Base-by-base conservation (phyloP, 2,888 invertebrate species). In the Pandemis heparana region DNA sequence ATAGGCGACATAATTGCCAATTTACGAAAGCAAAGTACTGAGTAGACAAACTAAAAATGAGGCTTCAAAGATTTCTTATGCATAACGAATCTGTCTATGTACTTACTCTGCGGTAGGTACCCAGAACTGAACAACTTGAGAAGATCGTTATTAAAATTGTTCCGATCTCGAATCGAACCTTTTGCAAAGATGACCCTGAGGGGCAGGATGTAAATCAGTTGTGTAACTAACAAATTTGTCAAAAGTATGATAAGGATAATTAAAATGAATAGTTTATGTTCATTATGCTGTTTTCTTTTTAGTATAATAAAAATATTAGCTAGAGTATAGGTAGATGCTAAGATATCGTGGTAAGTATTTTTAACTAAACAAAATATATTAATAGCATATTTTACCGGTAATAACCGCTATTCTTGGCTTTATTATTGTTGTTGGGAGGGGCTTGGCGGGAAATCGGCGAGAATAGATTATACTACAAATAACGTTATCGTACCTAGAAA, bases 11-110 rank as follows among this genome's bases (percentile, higher is more conserved):
- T 93, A 18, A 83, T 91, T 51, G 77, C 79, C 14, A 87, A 82
- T 69, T 77, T 89, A 89, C 81, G 96, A 95, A 85, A 96, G 95
- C 80, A 84, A 82, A 82, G 77, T 46, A 51, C 65, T 16, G 65
- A 0, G 32, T 51, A 16, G 62, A 38, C 48, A n/a, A 59, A 32
- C 32, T 5, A n/a, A 32, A n/a, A 8, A 18, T 62, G 16, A 16
- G 10, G 7, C 56, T 53, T 10, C 38, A 38, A n/a, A 39, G 32
- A 38, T n/a, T 60, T 60, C n/a, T 38, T 38, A 14, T 38, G 32
- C 6, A 38, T 2, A 38, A 32, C 12, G 60, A 60, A 23, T 23
- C 18, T 56, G 12, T 56, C 56, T 12, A 12, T n/a, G 48, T 1
- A n/a, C 14, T 48, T 1, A n/a, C 14, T 48, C 48, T 41, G 6